Evolutionary conservation across 2,797 vertebrate species (phyloP).

Genomic region (Acipenser transmontanus): DNA sequence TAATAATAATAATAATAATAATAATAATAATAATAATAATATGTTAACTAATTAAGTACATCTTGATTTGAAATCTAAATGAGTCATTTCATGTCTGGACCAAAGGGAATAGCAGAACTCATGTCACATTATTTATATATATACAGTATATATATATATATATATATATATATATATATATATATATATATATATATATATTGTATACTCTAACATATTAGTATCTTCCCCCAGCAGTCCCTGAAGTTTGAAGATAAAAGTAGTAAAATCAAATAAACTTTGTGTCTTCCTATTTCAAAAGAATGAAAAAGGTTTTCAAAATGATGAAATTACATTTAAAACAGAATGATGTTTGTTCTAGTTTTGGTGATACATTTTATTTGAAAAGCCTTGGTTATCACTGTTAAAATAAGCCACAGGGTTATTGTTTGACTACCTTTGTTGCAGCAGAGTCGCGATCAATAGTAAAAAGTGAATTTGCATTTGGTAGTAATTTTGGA

Average conservation of each 20-base stretch:
- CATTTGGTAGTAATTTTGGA: constrained; percentile 19
- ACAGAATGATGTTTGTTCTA: not conserved
- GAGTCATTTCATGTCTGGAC: too few species aligned
- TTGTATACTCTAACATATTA: too few species aligned
- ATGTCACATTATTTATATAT: too few species aligned
- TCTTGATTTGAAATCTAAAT: not conserved
- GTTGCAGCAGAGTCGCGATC: not conserved
- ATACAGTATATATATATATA: too few species aligned
- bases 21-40: not conserved
- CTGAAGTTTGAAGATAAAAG: too few species aligned
- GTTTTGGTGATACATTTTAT: not conserved
- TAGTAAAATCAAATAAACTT: too few species aligned
- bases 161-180: too few species aligned
- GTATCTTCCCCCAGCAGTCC: too few species aligned
- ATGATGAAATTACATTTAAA: not conserved
- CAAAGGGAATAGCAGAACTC: too few species aligned
- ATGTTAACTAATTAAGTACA: not conserved
- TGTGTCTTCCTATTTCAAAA: too few species aligned
- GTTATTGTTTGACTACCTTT: too few species aligned
- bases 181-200: too few species aligned
- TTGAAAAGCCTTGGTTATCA: not conserved
- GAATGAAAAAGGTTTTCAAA: not conserved
- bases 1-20: not conserved
- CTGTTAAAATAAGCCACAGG: not conserved
- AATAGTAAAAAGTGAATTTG: not conserved